A percentile compares a stretch with the other conserved stretches of the same genome.
Conservation (phyloP, 92 coral and sea anemone genomes). For the Palythoa caribaeorum region DNA sequence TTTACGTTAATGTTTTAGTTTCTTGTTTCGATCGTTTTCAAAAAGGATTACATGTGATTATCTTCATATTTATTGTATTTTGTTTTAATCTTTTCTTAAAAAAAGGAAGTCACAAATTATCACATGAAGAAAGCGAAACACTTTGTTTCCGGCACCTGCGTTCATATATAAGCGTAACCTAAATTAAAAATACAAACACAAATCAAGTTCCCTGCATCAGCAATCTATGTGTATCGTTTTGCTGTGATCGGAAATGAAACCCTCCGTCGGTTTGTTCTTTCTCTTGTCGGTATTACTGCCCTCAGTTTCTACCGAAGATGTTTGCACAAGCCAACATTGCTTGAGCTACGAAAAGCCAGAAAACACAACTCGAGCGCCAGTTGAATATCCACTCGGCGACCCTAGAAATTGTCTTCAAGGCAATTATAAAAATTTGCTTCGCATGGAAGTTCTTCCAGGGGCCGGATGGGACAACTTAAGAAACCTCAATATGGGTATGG, state of each 20-base stretch:
- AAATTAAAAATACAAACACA: no score
- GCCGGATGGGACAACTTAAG: constrained; percentile 91
- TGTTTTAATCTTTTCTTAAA: no score
- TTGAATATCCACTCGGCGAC: constrained; percentile 72
- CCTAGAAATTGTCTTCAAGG: constrained; percentile 68
- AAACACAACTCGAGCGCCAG: neutral
- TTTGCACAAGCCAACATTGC: neutral
- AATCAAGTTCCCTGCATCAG: no score
- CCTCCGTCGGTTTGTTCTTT: neutral
- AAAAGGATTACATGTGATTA: no score
- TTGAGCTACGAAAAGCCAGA: neutral
- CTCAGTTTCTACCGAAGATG: neutral
- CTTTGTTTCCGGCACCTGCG: neutral
- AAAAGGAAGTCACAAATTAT: no score
- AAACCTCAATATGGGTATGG: constrained; percentile 84
- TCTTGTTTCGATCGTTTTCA: no score
- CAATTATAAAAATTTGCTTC: constrained; percentile 51
- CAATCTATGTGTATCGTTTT: neutral
- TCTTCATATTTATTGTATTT: no score
- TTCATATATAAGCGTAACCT: no score
- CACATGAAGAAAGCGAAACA: no score
- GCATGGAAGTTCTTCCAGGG: constrained; percentile 91
- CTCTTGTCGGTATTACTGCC: neutral
- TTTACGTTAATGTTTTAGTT: no score
- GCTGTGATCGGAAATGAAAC: neutral